These are phyloP conservation scores for Suricata suricatta DNA, from an alignment of 2,113 vertebrate genomes.

Conservation along the genomic window DNA sequence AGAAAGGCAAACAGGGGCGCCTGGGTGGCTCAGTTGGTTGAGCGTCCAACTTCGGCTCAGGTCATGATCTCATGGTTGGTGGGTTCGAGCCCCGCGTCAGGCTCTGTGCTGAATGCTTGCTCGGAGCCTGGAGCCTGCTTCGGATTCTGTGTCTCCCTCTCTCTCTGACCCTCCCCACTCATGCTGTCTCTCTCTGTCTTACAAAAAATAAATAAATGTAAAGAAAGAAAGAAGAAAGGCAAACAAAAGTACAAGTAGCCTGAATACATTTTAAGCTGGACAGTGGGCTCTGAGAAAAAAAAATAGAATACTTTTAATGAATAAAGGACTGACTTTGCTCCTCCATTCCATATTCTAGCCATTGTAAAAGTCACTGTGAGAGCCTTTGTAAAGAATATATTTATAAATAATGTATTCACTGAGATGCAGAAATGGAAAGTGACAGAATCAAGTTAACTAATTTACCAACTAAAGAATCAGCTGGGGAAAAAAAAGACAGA, in stretches of 20 bases:
- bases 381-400: background rate
- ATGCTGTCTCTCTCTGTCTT: too few relatives aligned
- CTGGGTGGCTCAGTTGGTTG: too few relatives aligned
- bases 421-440: constrained; percentile 19
- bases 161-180: too few relatives aligned
- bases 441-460: constrained; percentile 29
- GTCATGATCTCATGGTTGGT: too few relatives aligned
- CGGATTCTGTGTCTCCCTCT: too few relatives aligned
- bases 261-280: constrained; percentile 1
- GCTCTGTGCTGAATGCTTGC: too few relatives aligned
- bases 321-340: background rate
- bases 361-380: constrained; percentile 13
- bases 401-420: constrained; percentile 3
- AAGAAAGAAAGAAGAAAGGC: background rate
- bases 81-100: too few relatives aligned
- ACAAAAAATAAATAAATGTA: too few relatives aligned
- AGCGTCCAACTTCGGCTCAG: too few relatives aligned
- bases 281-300: background rate
- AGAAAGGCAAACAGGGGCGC: background rate
- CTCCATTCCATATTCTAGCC: background rate
- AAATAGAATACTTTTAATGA: background rate
- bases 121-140: too few relatives aligned
- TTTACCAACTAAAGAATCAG: constrained; percentile 8
- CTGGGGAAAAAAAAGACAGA: background rate
- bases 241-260: background rate